Evolutionary conservation across 92 coral and sea anemone species (phyloP), one percentile per base, ranked within the genome.

Genomic region (Phenganax marumi): DNA sequence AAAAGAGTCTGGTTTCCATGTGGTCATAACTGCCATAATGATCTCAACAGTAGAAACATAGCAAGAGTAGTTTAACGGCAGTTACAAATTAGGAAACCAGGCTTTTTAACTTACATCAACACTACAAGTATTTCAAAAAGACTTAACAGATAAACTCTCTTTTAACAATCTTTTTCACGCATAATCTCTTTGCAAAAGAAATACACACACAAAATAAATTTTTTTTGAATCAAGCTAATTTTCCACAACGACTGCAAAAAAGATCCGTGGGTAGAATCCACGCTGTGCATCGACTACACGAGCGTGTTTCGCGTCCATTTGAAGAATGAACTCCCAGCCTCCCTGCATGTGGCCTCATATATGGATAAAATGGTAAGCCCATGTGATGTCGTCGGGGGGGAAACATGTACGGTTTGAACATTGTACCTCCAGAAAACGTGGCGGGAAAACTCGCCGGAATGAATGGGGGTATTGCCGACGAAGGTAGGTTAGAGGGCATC

Each of bases 191-290:
- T 23, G 12, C 79, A 52, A 23, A 33, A 33, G 43, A 33, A n/a
- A n/a, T 58, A 10, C 52, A 69, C 75, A 46, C 51, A 53, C 18
- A 47, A 33, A 62, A 56, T 57, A 43, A 25, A 25, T 25, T 8
- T 3, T 58, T 24, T 18, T 16, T 13, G 24, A 5, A 18, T 66
- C n/a, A 78, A 10, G 83, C 60, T 10, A 72, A 84, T 75, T 95
- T 95, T 18, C 98, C 98, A 76, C 98, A 95, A 80, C 92, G 91
- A 62, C 98, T 92, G 75, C 98, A 95, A 86, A 92, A 95, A 85
- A 91, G 91, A 83, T 95, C 98, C 10, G 89, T 92, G 13, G 85
- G 47, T 73, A 74, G 77, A 81, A 90, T 43, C 98, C 97, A 84
- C 91, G 91, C 52, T 89, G 90, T 26, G 75, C 86, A 81, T 91